Evolutionary conservation across 2,888 invertebrate genomes (phyloP).

Genomic region (Stenichneumon culpator): DNA sequence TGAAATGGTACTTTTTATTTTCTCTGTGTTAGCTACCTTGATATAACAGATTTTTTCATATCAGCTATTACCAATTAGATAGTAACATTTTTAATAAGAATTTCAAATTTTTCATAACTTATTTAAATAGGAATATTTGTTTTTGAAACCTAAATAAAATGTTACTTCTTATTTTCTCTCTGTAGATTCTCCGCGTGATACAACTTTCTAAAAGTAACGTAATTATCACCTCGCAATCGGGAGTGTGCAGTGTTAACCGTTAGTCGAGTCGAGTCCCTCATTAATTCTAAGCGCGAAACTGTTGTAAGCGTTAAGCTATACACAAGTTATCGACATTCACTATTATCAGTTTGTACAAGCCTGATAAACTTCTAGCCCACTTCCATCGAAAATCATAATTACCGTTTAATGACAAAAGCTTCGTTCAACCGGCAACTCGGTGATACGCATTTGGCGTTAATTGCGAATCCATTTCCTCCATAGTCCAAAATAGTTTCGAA

Average conservation of each 20-base stretch:
- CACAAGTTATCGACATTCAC: too few relatives aligned
- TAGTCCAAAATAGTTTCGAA: not conserved
- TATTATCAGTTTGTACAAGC: too few relatives aligned
- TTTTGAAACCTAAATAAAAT: too few relatives aligned
- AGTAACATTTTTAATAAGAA: too few relatives aligned
- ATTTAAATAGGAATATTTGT: too few relatives aligned
- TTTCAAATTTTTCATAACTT: too few relatives aligned
- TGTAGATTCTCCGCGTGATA: not conserved
- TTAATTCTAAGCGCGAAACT: not conserved
- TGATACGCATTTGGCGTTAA: constrained; percentile 30
- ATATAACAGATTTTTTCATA: too few relatives aligned
- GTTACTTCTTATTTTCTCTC: too few relatives aligned
- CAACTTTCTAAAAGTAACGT: not conserved
- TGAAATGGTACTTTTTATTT: too few relatives aligned
- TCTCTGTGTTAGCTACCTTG: too few relatives aligned
- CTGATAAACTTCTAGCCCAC: not conserved
- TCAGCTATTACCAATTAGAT: too few relatives aligned
- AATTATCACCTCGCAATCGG: not conserved
- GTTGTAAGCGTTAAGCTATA: not conserved
- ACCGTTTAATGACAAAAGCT: constrained; percentile 33
- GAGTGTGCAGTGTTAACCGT: not conserved
- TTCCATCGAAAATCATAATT: constrained; percentile 25
- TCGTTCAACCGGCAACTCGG: constrained; percentile 19
- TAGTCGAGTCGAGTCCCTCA: not conserved
- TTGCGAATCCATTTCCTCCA: constrained; percentile 23